Base-by-base conservation (phyloP, 2,113 vertebrate genomes). In the Nothoprocta pentlandii region DNA sequence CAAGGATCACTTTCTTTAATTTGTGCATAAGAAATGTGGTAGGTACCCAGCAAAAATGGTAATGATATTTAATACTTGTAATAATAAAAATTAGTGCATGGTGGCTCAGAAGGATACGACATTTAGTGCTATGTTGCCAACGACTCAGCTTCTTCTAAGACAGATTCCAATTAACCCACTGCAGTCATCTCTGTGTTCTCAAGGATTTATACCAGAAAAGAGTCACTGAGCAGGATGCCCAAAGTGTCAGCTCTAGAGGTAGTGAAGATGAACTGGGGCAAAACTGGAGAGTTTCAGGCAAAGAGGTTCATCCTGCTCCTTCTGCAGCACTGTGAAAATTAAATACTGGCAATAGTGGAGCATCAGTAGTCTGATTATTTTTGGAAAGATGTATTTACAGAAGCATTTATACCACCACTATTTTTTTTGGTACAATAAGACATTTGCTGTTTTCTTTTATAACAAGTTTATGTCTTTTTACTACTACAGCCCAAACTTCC, bases 151-250 rank as follows among this genome's bases (percentile, higher is more conserved):
- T 64, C 68, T 76, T 96, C 53, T 75, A 0, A 1, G 46, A 71
- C 61, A 71, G 42, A 51, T 90, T 93, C 76, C 85, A 91, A 34
- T 91, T 91, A 94, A 95, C 61, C 79, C 51, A 61, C 75, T 85
- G 82, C 36, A 90, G 47, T 58, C 6, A 5, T n/a, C 28, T 47
- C 76, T 36, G 3, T 61, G 3, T 71, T 85, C 49, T 87, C 63
- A 61, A 63, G 47, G 36, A 66, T 73, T 70, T 87, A 59, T 20
- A 30, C 67, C 53, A 25, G 42, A 81, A 67, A 62, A 67, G 49
- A 28, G n/a, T 6, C 9, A 39, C 21, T 30, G n/a, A 89, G 61
- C 23, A 64, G 80, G 25, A 46, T 70, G 41, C 44, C 12, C 66
- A 71, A 68, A 51, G 53, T 64, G 15, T 32, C 3, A 58, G 26